Evolutionary conservation across 2,888 invertebrate species (phyloP), one percentile per base, ranked within the genome.

Genomic region (Lucinisca nassula): DNA sequence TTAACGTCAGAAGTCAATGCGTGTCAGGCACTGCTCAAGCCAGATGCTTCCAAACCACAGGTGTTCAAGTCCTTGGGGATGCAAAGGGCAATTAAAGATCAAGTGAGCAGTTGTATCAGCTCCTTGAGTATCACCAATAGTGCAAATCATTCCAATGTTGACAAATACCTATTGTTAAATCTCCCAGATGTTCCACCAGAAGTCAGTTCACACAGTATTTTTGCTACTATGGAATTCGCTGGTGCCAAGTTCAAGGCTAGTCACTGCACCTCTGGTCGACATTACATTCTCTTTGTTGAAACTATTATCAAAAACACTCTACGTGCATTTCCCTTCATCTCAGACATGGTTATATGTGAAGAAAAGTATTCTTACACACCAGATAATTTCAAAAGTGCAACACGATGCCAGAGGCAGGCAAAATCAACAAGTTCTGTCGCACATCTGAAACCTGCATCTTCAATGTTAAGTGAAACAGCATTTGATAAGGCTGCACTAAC

Each of bases 21-120:
- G 2, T 77, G 77, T 24, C 77, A 77, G 37, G 45, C 77, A 2
- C 21, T 77, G n/a, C n/a, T 77, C 14, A 77, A 77, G 8, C 77
- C 77, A 21, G 58, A 77, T 24, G n/a, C 45, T 24, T 37, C 55
- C 4, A 77, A 77, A 38, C 35, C 77, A 32, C 35, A 27, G 14
- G 51, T 77, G 6, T 21, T 49, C 3, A 77, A 77, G n/a, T 55
- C 77, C 6, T 12, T 32, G 8, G 77, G 77, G 30, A 51, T 79
- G 24, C 37, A 17, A 35, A 32, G n/a, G 21, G 83, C 79, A 3
- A 77, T 72, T 45, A 75, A 51, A 21, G 51, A 51, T 3, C 51
- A 51, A 51, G 51, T 51, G 21, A 12, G 21, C 17, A 51, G 21
- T 21, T 21, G 51, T n/a, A 6, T 51, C 21, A 12, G 21, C 8